phyloP scores from a whole-genome alignment of 2,113 vertebrate genomes.

The Rhinoderma darwinii region DNA sequence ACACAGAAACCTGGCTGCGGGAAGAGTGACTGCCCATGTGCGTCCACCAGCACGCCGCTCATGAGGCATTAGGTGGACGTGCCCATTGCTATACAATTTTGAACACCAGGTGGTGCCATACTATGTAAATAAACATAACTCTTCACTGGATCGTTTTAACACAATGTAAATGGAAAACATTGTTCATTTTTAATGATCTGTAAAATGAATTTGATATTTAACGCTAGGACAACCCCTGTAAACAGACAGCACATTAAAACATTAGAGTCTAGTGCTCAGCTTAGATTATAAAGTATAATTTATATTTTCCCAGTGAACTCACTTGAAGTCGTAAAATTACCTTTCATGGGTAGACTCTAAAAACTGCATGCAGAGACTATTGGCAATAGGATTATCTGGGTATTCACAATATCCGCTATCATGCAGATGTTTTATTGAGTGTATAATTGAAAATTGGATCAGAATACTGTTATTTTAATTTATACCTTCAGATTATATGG shows the following conservation, averaged over 20 bases:
- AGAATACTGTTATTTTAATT: neutral
- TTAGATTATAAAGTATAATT: neutral
- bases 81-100: too few species aligned
- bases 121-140: too few species aligned
- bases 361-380: neutral
- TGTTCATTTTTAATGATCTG: too few species aligned
- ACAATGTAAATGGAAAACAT: too few species aligned
- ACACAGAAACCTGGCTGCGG: too few species aligned
- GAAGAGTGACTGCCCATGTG: too few species aligned
- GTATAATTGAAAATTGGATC: constrained; percentile 10
- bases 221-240: too few species aligned
- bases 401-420: neutral
- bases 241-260: neutral
- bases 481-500: neutral
- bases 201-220: too few species aligned
- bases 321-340: neutral
- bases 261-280: neutral
- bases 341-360: neutral
- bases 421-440: constrained; percentile 20
- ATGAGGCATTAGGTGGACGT: too few species aligned
- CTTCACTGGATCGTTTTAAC: too few species aligned
- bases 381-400: neutral
- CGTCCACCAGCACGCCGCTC: too few species aligned
- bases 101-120: too few species aligned
- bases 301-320: neutral